Evolutionary conservation across 1,140 invertebrate species (phyloP), one percentile per base, ranked within the genome.

Genomic region (Stegodyphus mimosarum): DNA sequence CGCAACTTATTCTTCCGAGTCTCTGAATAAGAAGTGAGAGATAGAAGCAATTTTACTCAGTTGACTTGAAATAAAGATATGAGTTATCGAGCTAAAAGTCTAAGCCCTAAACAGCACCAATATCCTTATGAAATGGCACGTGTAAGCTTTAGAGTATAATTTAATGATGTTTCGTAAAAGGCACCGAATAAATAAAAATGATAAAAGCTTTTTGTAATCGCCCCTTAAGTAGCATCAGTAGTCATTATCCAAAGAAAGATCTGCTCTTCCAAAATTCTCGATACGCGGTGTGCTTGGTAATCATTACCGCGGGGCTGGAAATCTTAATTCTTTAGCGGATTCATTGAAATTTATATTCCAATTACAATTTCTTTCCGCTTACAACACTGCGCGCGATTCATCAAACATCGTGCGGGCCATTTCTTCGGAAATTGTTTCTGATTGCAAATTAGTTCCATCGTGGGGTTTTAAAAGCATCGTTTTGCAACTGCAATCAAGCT

Each of bases 321-420:
- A 70, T 77, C 60, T 17, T 79, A 49, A 67, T 48, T 63, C 64
- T 52, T 49, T 13, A 17, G 13, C n/a, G 52, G 7, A 9, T 9
- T 72, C 67, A 71, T 71, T 53, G 78, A 71, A 72, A 80, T 80
- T 80, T 55, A 80, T 80, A 80, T 80, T 79, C 76, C 76, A 79
- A 79, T 79, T 79, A 79, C 76, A 79, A 79, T 79, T 80, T 72
- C 78, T 80, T 80, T 80, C 53, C 52, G 64, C 64, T 77, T 53
- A 53, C 50, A 60, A 75, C 73, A 75, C 33, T 77, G 66, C 15
- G 11, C 48, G 49, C 78, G 67, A 80, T 80, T 80, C 78, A 80
- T 80, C 78, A 71, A 71, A 80, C 51, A 67, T 18, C 63, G 60
- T 33, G 18, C n/a, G 51, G 15, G 15, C 69, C 49, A 63, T 60